Evolutionary conservation across 2,113 vertebrate species (phyloP).

Genomic region (Tychaedon coryphoeus): DNA sequence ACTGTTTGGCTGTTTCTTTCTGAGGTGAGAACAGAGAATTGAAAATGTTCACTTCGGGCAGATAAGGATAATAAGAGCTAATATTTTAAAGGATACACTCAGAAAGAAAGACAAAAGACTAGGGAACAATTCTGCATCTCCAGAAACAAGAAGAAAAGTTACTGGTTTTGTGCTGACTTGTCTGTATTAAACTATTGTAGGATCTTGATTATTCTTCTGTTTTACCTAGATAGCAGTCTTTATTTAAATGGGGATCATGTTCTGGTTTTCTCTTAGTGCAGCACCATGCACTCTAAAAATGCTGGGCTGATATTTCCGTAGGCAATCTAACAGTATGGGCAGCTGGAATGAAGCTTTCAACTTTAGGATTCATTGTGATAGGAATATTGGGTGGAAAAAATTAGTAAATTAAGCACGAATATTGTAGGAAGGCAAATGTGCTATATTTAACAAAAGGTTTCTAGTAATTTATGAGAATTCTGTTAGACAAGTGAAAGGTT

Average conservation of each 20-base stretch:
- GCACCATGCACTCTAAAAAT: background rate
- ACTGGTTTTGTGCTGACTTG: background rate
- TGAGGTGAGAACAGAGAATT: background rate
- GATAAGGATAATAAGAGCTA: background rate
- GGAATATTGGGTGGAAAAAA: background rate
- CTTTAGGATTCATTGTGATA: background rate
- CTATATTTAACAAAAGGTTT: background rate
- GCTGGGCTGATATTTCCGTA: background rate
- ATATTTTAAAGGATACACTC: background rate
- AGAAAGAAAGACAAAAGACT: background rate
- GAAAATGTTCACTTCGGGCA: background rate
- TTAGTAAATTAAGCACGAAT: background rate
- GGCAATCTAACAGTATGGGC: background rate
- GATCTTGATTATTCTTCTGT: accelerated
- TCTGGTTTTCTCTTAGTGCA: background rate
- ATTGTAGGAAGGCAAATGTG: background rate
- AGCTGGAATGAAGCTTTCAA: background rate
- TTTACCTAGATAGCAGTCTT: background rate
- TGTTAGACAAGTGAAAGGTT: background rate
- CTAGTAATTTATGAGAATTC: background rate
- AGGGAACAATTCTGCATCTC: background rate
- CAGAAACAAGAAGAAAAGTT: background rate
- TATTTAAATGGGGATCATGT: background rate
- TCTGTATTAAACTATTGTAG: background rate
- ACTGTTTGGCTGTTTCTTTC: background rate